Evolutionary conservation across 2,113 vertebrate genomes (phyloP), one percentile per base, ranked within the genome.

Genomic region (Cygnus buccinator): DNA sequence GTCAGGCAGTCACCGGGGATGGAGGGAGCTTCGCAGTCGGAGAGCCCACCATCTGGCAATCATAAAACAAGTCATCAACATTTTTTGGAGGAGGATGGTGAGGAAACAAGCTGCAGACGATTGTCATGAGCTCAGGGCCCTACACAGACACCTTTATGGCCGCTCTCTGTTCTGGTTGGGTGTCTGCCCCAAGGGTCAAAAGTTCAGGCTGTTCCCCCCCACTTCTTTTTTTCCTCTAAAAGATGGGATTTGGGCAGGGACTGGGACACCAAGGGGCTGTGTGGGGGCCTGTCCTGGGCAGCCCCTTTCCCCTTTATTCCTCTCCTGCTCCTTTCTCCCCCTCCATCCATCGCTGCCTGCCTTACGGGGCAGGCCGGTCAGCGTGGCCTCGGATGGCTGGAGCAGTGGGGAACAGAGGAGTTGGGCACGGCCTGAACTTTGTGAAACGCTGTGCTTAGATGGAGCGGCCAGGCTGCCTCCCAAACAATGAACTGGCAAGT

Each of bases 11-110:
- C 98, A 97, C 82, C 4, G 79, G 48, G 96, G 97, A 78, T 95
- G 96, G 93, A 74, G 79, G 86, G 86, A 94, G 96, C 94, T 50
- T 96, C 90, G 88, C 86, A 75, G 97, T 79, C 80, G 77, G 29
- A 62, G 90, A 96, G 94, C 92, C 96, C 94, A 96, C 98, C 99
- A 99, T 99, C 99, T 99, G 99, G 98, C 97, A 97, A 97, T 98
- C 97, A 98, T 99, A 99, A 99, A 99, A 97, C 54, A n/a, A 97
- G 97, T 97, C 97, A 97, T 98, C 94, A 98, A 96, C 97, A 98
- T 98, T 98, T 98, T 98, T 97, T 85, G 72, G 95, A 84, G 92
- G 88, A 95, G 97, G 96, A 97, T 88, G 96, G 94, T 50, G 89
- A 95, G 85, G 95, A 95, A 96, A 95, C 94, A 67, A 95, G 95